phyloP scores from a whole-genome alignment of 2,113 vertebrate genomes.

The Limanda limanda region DNA sequence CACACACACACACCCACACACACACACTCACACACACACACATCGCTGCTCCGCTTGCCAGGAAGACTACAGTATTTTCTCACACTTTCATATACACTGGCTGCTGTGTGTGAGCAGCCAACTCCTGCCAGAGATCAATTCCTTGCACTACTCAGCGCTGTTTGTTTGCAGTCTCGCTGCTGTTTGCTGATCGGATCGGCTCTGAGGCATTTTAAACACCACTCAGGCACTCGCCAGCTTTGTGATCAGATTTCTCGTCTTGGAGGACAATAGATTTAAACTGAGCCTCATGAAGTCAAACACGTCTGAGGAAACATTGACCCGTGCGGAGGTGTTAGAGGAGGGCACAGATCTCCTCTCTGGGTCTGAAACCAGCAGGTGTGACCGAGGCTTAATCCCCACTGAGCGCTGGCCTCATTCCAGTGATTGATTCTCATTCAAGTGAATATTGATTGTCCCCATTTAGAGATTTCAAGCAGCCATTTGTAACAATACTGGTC shows the following conservation, averaged over 20 bases:
- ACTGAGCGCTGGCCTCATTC: slow-evolving; percentile 67
- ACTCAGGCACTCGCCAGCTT: not conserved
- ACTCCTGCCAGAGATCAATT: not conserved
- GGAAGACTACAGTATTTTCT: not conserved
- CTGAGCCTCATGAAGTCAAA: not conserved
- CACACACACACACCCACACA: not conserved
- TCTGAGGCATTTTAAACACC: not conserved
- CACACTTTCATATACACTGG: not conserved
- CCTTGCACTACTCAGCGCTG: not conserved
- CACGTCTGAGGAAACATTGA: slow-evolving; percentile 9
- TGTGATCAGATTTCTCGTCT: slow-evolving; percentile 5
- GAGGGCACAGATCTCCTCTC: slow-evolving; percentile 1
- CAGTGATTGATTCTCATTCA: slow-evolving; percentile 75
- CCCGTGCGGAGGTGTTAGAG: not conserved
- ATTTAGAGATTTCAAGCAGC: slow-evolving; percentile 70
- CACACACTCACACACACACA: too few species aligned
- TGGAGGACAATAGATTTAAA: not conserved
- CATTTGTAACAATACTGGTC: slow-evolving; percentile 64
- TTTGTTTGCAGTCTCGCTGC: slow-evolving; percentile 20
- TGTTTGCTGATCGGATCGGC: slow-evolving; percentile 11
- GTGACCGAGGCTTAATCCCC: slow-evolving; percentile 60
- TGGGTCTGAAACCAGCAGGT: slow-evolving; percentile 41
- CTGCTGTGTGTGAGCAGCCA: not conserved
- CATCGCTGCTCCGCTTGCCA: not conserved
- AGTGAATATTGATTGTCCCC: slow-evolving; percentile 73